These are phyloP conservation scores for Sminthurides bifidus DNA, from an alignment of 1,140 invertebrate species.

Conservation along the genomic window DNA sequence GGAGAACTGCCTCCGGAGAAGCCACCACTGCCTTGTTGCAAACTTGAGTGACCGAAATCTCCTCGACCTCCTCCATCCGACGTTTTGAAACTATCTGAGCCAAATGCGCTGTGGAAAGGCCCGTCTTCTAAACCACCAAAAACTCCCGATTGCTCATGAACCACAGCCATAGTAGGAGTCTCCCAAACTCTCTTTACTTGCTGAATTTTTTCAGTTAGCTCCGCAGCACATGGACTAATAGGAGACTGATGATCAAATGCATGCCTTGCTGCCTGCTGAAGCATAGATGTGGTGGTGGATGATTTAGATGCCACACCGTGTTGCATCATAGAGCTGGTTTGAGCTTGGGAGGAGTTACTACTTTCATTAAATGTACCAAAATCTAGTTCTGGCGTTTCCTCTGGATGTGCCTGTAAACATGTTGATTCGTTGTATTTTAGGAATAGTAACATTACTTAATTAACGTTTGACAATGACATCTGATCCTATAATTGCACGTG, in stretches of 20 bases:
- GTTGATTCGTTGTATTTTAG: not conserved
- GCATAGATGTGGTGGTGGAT: slow-evolving; percentile 4
- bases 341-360: not conserved
- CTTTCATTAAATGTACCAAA: too few species aligned
- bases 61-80: slow-evolving; percentile 6
- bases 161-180: slow-evolving; percentile 18
- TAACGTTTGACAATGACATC: not conserved
- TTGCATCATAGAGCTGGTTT: slow-evolving; percentile 7
- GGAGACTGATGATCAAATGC: slow-evolving; percentile 19
- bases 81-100: slow-evolving; percentile 15
- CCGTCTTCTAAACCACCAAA: slow-evolving; percentile 15
- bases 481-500: too few species aligned
- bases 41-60: slow-evolving; percentile 7
- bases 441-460: not conserved
- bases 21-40: slow-evolving; percentile 13
- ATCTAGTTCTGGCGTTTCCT: slow-evolving; percentile 20
- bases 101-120: slow-evolving; percentile 17
- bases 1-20: slow-evolving; percentile 13
- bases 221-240: slow-evolving; percentile 19
- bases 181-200: slow-evolving; percentile 27
- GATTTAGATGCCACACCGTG: slow-evolving; percentile 8
- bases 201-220: slow-evolving; percentile 25
- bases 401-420: not conserved
- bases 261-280: slow-evolving; percentile 1
- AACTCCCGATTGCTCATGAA: slow-evolving; percentile 7